These are phyloP conservation scores for Oxyscelio sp. DNA, from an alignment of 2,888 invertebrate species.

Conservation along the genomic window DNA sequence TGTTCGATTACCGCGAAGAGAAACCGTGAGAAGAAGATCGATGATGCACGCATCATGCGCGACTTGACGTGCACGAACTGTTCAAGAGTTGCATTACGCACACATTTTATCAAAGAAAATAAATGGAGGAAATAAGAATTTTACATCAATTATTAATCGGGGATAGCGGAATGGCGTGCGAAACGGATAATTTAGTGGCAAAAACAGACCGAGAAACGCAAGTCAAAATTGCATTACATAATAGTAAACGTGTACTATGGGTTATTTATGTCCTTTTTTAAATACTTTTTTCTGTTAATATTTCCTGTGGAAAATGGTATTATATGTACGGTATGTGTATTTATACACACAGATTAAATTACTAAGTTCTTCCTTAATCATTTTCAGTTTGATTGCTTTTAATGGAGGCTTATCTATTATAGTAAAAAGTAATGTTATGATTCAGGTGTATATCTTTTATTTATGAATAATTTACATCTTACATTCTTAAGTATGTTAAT, in stretches of 20 bases:
- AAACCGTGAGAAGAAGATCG: constrained; percentile 87
- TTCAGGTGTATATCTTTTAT: too few relatives aligned
- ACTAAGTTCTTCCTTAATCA: too few relatives aligned
- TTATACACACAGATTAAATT: too few relatives aligned
- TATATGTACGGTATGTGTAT: background rate
- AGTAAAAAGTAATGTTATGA: too few relatives aligned
- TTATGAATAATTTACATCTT: too few relatives aligned
- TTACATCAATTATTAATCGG: constrained; percentile 47
- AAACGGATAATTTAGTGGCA: constrained; percentile 24
- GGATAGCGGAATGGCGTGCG: constrained; percentile 29
- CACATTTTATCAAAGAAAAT: constrained; percentile 59
- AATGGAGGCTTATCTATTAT: too few relatives aligned
- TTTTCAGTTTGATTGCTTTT: too few relatives aligned
- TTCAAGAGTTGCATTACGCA: constrained; percentile 56
- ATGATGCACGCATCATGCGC: constrained; percentile 81
- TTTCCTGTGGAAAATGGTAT: background rate
- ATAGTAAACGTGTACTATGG: background rate
- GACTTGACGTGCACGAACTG: constrained; percentile 73
- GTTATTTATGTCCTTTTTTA: background rate
- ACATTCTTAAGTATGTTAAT: too few relatives aligned
- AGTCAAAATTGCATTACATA: constrained; percentile 25
- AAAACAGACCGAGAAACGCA: constrained; percentile 23
- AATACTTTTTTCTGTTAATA: background rate
- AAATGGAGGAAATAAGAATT: constrained; percentile 51
- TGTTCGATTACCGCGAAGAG: constrained; percentile 76